phyloP scores from a whole-genome alignment of 2,888 invertebrate species.

The Cryptocephalus moraei region DNA sequence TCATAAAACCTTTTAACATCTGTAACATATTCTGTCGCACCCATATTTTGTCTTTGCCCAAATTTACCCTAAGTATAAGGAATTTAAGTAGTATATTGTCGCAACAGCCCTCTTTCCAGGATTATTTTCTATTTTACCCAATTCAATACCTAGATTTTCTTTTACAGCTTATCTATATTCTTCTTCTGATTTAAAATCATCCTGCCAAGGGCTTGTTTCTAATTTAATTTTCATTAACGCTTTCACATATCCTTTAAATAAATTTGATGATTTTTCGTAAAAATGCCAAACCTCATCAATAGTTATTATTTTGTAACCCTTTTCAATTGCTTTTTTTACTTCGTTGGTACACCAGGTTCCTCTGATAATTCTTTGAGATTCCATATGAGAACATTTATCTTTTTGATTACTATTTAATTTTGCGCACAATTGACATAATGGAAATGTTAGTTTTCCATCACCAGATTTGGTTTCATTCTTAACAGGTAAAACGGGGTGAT shows the following conservation, averaged over 20 bases:
- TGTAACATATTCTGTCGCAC: constrained; percentile 5
- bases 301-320: constrained; percentile 13
- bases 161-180: constrained; percentile 5
- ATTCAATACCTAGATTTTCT: constrained; percentile 14
- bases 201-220: constrained; percentile 1
- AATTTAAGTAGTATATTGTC: constrained; percentile 18
- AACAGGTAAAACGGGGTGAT: constrained; percentile 13
- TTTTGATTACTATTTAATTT: constrained; percentile 6
- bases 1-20: constrained; percentile 7
- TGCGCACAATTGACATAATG: constrained; percentile 9
- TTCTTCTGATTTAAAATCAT: constrained; percentile 11
- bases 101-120: constrained; percentile 16
- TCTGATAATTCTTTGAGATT: constrained; percentile 5
- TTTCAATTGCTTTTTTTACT: constrained; percentile 12
- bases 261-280: neutral
- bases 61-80: constrained; percentile 19
- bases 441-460: constrained; percentile 6
- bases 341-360: constrained; percentile 7
- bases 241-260: constrained; percentile 12
- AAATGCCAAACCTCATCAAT: constrained; percentile 15
- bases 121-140: constrained; percentile 16
- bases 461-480: constrained; percentile 3
- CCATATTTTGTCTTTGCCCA: constrained; percentile 8
- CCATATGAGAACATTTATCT: constrained; percentile 5
- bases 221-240: neutral